Base-by-base conservation (phyloP, 1,140 invertebrate genomes). In the Leptoteleia sp. region DNA sequence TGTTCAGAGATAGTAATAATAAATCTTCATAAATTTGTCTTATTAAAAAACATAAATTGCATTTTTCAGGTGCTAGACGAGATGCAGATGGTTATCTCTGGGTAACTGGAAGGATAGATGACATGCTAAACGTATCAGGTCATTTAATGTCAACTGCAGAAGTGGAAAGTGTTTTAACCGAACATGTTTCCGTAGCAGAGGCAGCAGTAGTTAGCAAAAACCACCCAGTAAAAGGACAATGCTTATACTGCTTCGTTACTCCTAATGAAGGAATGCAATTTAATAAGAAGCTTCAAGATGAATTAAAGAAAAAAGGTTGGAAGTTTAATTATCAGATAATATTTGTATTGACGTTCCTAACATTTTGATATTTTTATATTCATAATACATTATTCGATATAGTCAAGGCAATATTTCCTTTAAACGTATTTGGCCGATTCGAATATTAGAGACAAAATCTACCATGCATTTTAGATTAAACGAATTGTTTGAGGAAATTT, bases 101-200 rank as follows among this genome's bases (percentile, higher is more conserved):
- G 97, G 94, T 99, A 13, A 99, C 98, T 1, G 98, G 98, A 0
- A 92, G 98, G 45, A 95, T 99, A 9, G 98, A 99, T 88, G 98
- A 99, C 83, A 97, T 99, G 96, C 89, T 99, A 45, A 99, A 99
- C 88, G 97, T 99, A 0, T 98, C 97, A 1, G 98, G 98, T 0
- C 98, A 99, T 90, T 89, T 99, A 12, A 94, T 99, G 92, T 98
- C 96, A 54, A 99, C 98, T 0, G 96, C 98, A 0, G 96, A 99
- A 91, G 95, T 97, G 0, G 98, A 99, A 90, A 95, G 95, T 8
- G 95, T 97, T 3, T 90, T 99, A 1, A 93, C 96, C 0, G 96
- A 96, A 82, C 96, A 98, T 83, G 85, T 89, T 3, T 91, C 91
- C 9, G 94, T 99, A 0, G 93, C 96, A 0, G 98, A 99, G 88